Evolutionary conservation across 2,797 vertebrate genomes (phyloP).

Genomic region (Pipistrellus kuhlii): DNA sequence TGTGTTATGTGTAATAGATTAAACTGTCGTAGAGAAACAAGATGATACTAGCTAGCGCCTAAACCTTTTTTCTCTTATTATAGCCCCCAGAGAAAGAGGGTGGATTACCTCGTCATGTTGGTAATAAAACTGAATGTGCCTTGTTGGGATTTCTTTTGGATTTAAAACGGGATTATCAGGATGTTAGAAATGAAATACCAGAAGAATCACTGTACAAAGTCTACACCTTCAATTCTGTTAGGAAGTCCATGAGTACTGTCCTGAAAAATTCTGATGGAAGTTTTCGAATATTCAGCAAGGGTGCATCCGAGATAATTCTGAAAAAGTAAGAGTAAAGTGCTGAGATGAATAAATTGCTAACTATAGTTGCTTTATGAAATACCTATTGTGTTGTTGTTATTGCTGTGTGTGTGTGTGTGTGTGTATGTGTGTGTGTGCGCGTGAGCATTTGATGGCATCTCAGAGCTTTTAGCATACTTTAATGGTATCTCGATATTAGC

Average conservation of each 20-base stretch:
- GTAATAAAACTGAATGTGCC: conserved; percentile 99
- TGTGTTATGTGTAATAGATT: conserved; percentile 55
- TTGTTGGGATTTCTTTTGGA: conserved; percentile 96
- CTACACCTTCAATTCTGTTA: conserved; percentile 99
- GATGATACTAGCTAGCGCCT: conserved; percentile 39
- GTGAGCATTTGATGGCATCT: background rate
- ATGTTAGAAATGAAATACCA: conserved; percentile 97
- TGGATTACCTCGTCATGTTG: conserved; percentile 97
- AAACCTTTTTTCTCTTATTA: conserved; percentile 80
- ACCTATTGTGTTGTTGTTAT: background rate
- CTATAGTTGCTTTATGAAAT: conserved; percentile 1
- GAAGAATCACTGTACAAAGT: conserved; percentile 99
- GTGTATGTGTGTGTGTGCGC: too few relatives aligned
- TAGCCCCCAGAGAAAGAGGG: conserved; percentile 97
- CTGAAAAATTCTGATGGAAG: conserved; percentile 98
- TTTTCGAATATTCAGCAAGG: conserved; percentile 99
- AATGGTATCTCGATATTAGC: background rate
- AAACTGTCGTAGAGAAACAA: conserved; percentile 21
- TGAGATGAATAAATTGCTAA: conserved; percentile 55
- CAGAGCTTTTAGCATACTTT: conserved; percentile 3
- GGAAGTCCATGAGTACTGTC: conserved; percentile 99
- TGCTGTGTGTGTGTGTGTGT: background rate
- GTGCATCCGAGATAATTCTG: conserved; percentile 98
- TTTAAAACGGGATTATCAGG: conserved; percentile 97
- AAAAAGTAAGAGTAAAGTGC: conserved; percentile 93